phyloP scores from a whole-genome alignment of 2,888 invertebrate genomes.

The Andricus quercusramuli region DNA sequence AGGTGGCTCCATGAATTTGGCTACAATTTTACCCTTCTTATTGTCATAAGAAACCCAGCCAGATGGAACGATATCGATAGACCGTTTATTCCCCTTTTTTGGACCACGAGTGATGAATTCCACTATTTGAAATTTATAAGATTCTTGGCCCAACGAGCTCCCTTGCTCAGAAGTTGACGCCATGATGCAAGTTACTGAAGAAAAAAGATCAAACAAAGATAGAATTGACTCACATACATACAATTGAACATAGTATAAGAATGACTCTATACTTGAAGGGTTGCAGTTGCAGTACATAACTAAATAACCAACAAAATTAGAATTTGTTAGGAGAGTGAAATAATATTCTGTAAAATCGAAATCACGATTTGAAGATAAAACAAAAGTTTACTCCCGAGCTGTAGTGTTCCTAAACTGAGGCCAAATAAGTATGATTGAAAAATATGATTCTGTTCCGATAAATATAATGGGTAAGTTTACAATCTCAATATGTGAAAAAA shows the following conservation, averaged over 20 bases:
- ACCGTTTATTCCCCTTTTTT: neutral
- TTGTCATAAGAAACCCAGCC: conserved; percentile 13
- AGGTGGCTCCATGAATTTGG: conserved; percentile 4
- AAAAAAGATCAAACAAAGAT: neutral
- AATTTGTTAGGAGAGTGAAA: too few relatives aligned
- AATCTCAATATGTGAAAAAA: too few relatives aligned
- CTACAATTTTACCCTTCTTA: neutral
- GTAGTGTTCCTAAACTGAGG: too few relatives aligned
- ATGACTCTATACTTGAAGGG: neutral
- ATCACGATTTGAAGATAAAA: too few relatives aligned
- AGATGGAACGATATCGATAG: neutral
- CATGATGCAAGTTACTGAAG: neutral
- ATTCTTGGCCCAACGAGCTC: neutral
- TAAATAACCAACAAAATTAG: too few relatives aligned
- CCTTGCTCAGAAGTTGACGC: neutral
- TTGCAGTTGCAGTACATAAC: too few relatives aligned
- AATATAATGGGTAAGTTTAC: too few relatives aligned
- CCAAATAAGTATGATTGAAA: too few relatives aligned
- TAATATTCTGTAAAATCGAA: too few relatives aligned
- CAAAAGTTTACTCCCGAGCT: too few relatives aligned
- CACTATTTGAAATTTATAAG: conserved; percentile 6
- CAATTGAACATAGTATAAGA: neutral
- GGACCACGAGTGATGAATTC: neutral
- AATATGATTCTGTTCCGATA: too few relatives aligned
- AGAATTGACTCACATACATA: neutral